These are phyloP conservation scores for Cisticola juncidis DNA, from an alignment of 2,113 vertebrate genomes.

Conservation along the genomic window DNA sequence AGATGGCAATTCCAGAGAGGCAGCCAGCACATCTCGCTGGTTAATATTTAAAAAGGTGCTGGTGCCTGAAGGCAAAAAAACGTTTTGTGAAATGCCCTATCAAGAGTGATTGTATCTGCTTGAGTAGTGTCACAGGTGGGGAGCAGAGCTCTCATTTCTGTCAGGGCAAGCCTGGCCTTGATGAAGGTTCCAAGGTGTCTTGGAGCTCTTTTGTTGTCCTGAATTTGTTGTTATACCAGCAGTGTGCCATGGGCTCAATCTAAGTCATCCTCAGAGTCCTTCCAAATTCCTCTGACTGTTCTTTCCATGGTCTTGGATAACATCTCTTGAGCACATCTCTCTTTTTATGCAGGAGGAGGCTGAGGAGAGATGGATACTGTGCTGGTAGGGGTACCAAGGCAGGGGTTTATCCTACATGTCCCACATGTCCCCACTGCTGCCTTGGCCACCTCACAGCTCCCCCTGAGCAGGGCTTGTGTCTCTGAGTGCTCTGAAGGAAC, in stretches of 20 bases:
- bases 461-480: background rate
- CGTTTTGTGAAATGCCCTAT: background rate
- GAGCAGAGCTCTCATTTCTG: background rate
- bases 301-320: background rate
- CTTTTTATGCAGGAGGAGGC: background rate
- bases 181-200: background rate
- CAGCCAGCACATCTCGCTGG: slow-evolving; percentile 40
- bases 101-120: background rate
- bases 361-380: background rate
- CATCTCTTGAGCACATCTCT: background rate
- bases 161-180: background rate
- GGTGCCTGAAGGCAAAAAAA: background rate
- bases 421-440: background rate
- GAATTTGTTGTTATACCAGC: background rate
- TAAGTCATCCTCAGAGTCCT: background rate
- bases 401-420: fast-evolving
- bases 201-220: fast-evolving
- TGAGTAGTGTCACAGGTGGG: background rate
- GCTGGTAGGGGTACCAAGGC: fast-evolving
- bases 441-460: background rate
- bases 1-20: slow-evolving; percentile 34
- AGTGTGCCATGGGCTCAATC: background rate
- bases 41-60: slow-evolving; percentile 74
- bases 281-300: background rate
- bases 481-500: background rate